phyloP scores from a whole-genome alignment of 2,888 invertebrate genomes.

The Gastrophysa polygoni region DNA sequence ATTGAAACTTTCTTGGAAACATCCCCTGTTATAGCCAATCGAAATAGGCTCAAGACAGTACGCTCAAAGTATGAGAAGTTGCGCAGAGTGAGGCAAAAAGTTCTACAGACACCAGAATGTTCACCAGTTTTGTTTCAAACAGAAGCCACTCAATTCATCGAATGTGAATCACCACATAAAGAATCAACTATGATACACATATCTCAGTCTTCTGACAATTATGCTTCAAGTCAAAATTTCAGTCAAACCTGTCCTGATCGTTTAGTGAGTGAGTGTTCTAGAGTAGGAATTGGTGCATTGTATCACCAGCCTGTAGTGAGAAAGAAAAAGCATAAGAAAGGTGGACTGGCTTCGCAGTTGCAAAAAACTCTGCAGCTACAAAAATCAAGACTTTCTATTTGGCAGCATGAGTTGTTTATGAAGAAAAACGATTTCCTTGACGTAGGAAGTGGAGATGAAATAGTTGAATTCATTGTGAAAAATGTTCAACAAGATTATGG shows the following conservation, averaged over 20 bases:
- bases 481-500: conserved; percentile 45
- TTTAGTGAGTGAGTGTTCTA: conserved; percentile 12
- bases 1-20: conserved; percentile 12
- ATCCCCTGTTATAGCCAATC: conserved; percentile 41
- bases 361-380: conserved; percentile 59
- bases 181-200: conserved; percentile 3
- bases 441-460: conserved; percentile 40
- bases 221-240: conserved; percentile 37
- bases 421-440: conserved; percentile 58
- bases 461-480: conserved; percentile 38
- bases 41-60: conserved; percentile 25
- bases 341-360: conserved; percentile 59
- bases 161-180: conserved; percentile 21
- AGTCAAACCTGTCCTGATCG: conserved; percentile 28
- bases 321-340: conserved; percentile 57
- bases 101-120: conserved; percentile 10
- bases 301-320: conserved; percentile 39
- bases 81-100: conserved; percentile 15
- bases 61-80: conserved; percentile 23
- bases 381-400: conserved; percentile 59
- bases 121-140: conserved; percentile 31
- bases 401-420: conserved; percentile 64
- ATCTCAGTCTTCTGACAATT: conserved; percentile 20
- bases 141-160: conserved; percentile 27
- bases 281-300: conserved; percentile 19